Evolutionary conservation across 2,888 invertebrate genomes (phyloP), one percentile per base, ranked within the genome.

Genomic region (Ophion ventricosus): DNA sequence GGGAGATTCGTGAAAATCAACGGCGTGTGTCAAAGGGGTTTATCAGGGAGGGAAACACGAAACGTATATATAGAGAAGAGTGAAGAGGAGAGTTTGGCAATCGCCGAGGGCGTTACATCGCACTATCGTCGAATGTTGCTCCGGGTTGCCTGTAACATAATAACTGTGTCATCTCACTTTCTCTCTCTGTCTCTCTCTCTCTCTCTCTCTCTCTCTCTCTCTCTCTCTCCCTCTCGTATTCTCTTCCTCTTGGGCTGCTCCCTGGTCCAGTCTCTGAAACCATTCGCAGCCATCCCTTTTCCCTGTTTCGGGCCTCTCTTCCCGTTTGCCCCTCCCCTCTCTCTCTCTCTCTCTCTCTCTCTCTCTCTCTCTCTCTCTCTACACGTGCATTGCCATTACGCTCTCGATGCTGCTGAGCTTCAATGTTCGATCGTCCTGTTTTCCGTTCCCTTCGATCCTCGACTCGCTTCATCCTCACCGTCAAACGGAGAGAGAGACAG

Each of bases 1-100:
- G 70, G 61, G 75, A 56, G 69, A 80, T 82, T 85, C 73, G 84
- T 69, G 84, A 90, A 91, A 92, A 90, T 91, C 91, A 92, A 90
- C 90, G 88, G 88, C 86, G 89, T 89, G 89, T 91, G 87, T 91
- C 90, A 90, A 92, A 91, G 90, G 90, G 91, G 90, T 91, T 91
- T 90, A 91, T 91, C 90, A 88, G 88, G 83, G 87, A 88, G 84
- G 80, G 85, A 85, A 59, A 76, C 67, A 77, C 61, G 70, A 74
- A 29, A 40, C 25, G 54, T 23, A n/a, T 29, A 70, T 63, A 61
- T 26, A 59, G 64, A 81, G 63, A 63, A 64, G 14, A 61, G 17
- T 43, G 57, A 61, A 40, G 35, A 72, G 72, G 20, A 67, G 84
- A 87, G 87, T 88, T 88, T 87, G 86, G 88, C 88, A 88, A 90